A percentile compares a stretch with the other conserved stretches of the same genome.
phyloP scores from a whole-genome alignment of 2,888 invertebrate genomes.

The Elegia similella region DNA sequence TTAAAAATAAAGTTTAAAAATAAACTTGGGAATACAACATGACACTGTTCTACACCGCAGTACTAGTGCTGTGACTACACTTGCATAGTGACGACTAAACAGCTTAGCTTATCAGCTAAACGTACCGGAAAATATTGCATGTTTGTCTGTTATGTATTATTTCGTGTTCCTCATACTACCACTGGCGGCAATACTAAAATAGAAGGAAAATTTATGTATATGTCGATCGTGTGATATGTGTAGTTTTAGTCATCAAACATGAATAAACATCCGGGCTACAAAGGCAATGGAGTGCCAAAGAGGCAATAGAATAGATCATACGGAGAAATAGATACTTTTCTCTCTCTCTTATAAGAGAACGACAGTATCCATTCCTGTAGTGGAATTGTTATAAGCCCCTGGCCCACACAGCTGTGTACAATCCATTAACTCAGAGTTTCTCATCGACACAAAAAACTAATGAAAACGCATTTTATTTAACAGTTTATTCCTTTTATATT shows the following conservation, averaged over 20 bases:
- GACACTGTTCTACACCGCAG: constrained; percentile 26
- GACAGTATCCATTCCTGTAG: too few species aligned
- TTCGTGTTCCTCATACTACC: constrained; percentile 63
- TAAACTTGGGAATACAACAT: constrained; percentile 5
- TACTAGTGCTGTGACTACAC: constrained; percentile 38
- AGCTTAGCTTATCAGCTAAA: too few species aligned
- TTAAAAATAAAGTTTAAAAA: constrained; percentile 6
- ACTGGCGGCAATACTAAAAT: constrained; percentile 76
- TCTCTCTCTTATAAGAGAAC: too few species aligned
- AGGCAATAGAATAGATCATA: too few species aligned
- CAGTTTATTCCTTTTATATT: background rate
- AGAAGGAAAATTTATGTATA: constrained; percentile 43
- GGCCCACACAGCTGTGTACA: too few species aligned
- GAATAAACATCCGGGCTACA: background rate
- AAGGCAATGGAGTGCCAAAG: too few species aligned
- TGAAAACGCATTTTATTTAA: background rate
- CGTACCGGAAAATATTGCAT: constrained; percentile 52
- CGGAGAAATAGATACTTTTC: too few species aligned
- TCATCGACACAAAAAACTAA: background rate
- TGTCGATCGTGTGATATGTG: background rate
- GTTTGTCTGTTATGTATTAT: constrained; percentile 38
- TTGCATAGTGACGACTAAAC: constrained; percentile 44
- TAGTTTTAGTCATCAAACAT: constrained; percentile 14
- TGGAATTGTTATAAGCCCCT: too few species aligned
- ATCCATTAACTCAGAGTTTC: too few species aligned